These are phyloP conservation scores for Galeopsomyia nigrocyanea DNA, from an alignment of 2,888 invertebrate genomes.

Conservation along the genomic window DNA sequence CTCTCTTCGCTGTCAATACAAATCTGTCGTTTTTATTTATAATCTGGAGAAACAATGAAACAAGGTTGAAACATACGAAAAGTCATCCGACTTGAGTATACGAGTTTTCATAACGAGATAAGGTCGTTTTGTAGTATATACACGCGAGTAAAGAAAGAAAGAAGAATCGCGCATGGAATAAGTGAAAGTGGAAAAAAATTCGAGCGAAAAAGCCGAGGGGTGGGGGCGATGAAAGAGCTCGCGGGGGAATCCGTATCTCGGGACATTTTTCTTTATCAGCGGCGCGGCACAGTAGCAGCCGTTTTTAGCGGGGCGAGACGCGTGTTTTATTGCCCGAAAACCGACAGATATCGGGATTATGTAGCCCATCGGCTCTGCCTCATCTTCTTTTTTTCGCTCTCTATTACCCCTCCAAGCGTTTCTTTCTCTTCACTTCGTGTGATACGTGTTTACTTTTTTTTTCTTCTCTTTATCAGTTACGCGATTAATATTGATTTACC, in stretches of 20 bases:
- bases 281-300: slow-evolving; percentile 58
- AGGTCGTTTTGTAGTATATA: slow-evolving; percentile 8
- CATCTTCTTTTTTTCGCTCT: slow-evolving; percentile 22
- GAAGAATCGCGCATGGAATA: slow-evolving; percentile 7
- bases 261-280: slow-evolving; percentile 65
- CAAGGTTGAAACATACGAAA: background rate
- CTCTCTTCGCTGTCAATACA: background rate
- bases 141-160: slow-evolving; percentile 1
- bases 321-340: slow-evolving; percentile 76
- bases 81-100: background rate
- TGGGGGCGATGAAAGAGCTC: slow-evolving; percentile 42
- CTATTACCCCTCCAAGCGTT: slow-evolving; percentile 1
- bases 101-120: slow-evolving; percentile 35
- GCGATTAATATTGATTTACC: no score
- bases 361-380: slow-evolving; percentile 53
- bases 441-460: slow-evolving; percentile 19
- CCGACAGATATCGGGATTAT: slow-evolving; percentile 73
- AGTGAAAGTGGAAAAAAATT: slow-evolving; percentile 23
- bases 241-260: slow-evolving; percentile 63
- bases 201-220: slow-evolving; percentile 31
- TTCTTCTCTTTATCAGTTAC: background rate
- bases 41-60: no score
- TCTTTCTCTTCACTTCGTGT: background rate
- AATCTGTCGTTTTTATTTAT: background rate
- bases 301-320: slow-evolving; percentile 58